These are phyloP conservation scores for Hafferia zeledoni DNA, from an alignment of 2,797 vertebrate species.

Conservation along the genomic window DNA sequence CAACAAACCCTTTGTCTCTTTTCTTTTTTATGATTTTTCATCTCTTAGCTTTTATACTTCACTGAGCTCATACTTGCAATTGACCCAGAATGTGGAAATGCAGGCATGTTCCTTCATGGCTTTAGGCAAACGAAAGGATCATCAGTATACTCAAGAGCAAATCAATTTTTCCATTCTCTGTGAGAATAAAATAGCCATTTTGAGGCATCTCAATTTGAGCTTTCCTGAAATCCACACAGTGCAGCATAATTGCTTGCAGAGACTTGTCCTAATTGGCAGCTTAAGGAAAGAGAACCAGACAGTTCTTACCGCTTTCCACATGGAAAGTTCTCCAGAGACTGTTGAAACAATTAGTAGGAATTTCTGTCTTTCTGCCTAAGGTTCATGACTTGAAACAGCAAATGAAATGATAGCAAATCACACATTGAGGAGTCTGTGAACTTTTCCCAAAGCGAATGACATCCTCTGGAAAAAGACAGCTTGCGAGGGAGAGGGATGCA, in stretches of 20 bases:
- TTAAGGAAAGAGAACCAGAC: slow-evolving; percentile 18
- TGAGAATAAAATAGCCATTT: neutral
- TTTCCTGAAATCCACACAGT: neutral
- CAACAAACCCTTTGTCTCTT: slow-evolving; percentile 28
- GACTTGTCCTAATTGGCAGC: slow-evolving; percentile 41
- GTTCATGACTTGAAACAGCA: neutral
- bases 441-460: neutral
- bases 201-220: slow-evolving; percentile 17
- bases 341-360: slow-evolving; percentile 32
- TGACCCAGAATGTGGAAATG: slow-evolving; percentile 33
- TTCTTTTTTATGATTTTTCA: slow-evolving; percentile 4
- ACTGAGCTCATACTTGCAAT: neutral
- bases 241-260: neutral
- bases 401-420: slow-evolving; percentile 29
- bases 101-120: neutral
- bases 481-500: neutral
- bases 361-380: slow-evolving; percentile 25
- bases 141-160: neutral
- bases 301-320: neutral
- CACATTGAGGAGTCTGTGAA: neutral
- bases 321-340: slow-evolving; percentile 22
- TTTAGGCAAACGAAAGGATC: slow-evolving; percentile 30
- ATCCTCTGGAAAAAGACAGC: neutral
- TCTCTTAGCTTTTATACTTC: neutral
- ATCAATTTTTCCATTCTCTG: slow-evolving; percentile 39